Conservation (phyloP, 2,888 invertebrate genomes). For the Drosophila lutescens region DNA sequence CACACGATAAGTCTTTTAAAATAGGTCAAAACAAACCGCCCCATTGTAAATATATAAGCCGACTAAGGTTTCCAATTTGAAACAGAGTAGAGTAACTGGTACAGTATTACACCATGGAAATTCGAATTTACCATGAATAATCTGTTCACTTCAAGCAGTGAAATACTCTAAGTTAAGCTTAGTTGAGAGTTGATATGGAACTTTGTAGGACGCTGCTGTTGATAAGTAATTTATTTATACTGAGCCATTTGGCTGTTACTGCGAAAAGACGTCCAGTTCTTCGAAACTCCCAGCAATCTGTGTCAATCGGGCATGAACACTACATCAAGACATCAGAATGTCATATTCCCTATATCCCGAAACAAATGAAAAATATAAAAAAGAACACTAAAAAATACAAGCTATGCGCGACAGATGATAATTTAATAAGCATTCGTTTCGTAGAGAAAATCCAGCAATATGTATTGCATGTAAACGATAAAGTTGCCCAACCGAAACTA, state of each 20-base stretch:
- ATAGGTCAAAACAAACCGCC: background rate
- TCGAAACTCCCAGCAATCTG: background rate
- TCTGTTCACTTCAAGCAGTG: background rate
- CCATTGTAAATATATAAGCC: background rate
- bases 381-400: background rate
- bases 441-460: constrained; percentile 37
- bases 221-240: background rate
- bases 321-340: constrained; percentile 12
- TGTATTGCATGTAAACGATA: constrained; percentile 27
- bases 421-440: constrained; percentile 19
- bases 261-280: background rate
- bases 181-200: background rate
- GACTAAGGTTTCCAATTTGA: background rate
- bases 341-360: background rate
- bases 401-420: constrained; percentile 2
- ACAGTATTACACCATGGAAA: background rate
- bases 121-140: background rate
- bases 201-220: background rate
- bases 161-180: no score
- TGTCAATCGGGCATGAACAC: background rate
- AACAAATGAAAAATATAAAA: background rate
- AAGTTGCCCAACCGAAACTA: constrained; percentile 29
- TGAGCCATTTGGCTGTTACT: background rate
- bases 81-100: background rate
- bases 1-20: background rate